Base-by-base conservation (phyloP, 1,140 invertebrate species). In the Cotesia vestalis region DNA sequence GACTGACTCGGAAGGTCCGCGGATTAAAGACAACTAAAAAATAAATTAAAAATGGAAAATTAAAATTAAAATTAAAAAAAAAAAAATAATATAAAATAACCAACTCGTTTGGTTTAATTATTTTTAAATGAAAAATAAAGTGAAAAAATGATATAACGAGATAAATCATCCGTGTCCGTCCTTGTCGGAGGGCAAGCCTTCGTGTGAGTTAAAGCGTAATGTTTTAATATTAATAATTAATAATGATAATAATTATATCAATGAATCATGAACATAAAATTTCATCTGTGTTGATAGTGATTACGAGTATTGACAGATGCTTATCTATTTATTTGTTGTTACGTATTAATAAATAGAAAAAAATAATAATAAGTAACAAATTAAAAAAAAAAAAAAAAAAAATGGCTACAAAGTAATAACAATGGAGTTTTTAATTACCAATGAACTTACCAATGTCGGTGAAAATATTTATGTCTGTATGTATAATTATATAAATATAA, bases 311-410 rank as follows among this genome's bases (percentile, higher is more conserved):
- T 80, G 79, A 81, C 80, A 83, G 81, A 85, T 85, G 78, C 83
- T 82, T 83, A 83, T 79, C 79, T 84, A 85, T 84, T 85, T 84
- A 85, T 85, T 85, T 85, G 82, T 85, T 85, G 81, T 85, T 84
- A 83, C 67, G 79, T 84, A 83, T 79, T 79, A 81, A 79, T 81
- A 78, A 81, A 71, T 77, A 77, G 77, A 74, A 38, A 67, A 53
- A 77, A 20, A 75, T 69, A 72, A 57, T 72, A 74, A 75, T 55
- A 78, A 79, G 72, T 66, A 57, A 76, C 70, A 69, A 73, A 40
- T 40, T n/a, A n/a, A n/a, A n/a, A n/a, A n/a, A n/a, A n/a, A n/a
- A n/a, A n/a, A n/a, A n/a, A n/a, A n/a, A n/a, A n/a, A n/a, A n/a
- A n/a, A n/a, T n/a, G n/a, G n/a, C n/a, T n/a, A 27, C 27, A 27